A percentile compares a stretch with the other conserved stretches of the same genome.
These are phyloP conservation scores for Cherax quadricarinatus DNA, from an alignment of 1,140 invertebrate genomes.

Conservation along the genomic window DNA sequence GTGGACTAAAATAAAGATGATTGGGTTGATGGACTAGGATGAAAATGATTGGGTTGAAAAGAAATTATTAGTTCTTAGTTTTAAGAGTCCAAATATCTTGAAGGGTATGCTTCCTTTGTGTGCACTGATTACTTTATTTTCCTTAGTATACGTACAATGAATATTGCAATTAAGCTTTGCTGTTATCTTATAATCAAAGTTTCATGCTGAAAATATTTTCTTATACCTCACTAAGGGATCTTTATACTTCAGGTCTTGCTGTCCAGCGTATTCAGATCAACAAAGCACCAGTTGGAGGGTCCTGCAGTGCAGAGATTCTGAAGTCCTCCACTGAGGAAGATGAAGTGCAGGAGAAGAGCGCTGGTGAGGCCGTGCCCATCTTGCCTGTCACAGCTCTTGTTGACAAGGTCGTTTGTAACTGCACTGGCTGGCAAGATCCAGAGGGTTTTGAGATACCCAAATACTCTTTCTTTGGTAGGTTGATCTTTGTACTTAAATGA, in stretches of 20 bases:
- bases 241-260: constrained; percentile 35
- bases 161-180: neutral
- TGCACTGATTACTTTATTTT: no score
- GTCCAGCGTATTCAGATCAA: constrained; percentile 55
- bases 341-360: neutral
- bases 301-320: constrained; percentile 5
- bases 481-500: neutral
- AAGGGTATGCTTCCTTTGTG: no score
- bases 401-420: constrained; percentile 49
- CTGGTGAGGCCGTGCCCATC: neutral
- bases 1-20: no score
- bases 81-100: no score
- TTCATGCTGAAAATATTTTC: no score
- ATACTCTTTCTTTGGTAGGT: constrained; percentile 69
- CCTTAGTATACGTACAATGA: no score
- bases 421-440: constrained; percentile 63
- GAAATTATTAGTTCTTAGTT: no score
- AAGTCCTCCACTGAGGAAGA: neutral
- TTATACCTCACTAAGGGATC: neutral
- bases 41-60: no score
- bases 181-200: neutral
- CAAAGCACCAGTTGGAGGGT: constrained; percentile 35
- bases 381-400: constrained; percentile 56
- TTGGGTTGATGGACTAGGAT: no score
- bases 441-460: constrained; percentile 54